Base-by-base conservation (phyloP, 2,888 invertebrate genomes). In the Alitta virens region DNA sequence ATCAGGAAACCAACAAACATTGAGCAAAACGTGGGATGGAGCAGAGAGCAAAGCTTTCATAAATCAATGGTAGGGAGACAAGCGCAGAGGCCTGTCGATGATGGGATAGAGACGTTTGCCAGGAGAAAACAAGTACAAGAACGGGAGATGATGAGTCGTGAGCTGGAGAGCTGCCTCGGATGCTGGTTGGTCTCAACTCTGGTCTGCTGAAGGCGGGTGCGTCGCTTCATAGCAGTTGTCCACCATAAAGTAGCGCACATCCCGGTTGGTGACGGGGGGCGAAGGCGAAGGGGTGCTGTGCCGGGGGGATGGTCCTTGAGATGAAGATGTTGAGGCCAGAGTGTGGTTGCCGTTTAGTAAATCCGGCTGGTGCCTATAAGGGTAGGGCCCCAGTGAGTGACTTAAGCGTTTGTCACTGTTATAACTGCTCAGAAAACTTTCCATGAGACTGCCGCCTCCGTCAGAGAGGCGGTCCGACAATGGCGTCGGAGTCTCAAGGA, bases 211-310 rank as follows among this genome's bases (percentile, higher is more conserved):
- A 18, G 46, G 46, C 5, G 46, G n/a, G 12, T 33, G 33, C 7
- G 33, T 12, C 33, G 33, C 33, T n/a, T 54, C 57, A 18, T 64
- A 64, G 24, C 54, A 62, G 40, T 53, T 62, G 50, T 64, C 64
- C 38, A 62, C 62, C 64, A 64, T 64, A 43, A 64, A 64, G 51
- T 62, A 64, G 49, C 62, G 62, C 50, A 64, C 64, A 16, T 64
- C 58, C 3, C 42, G 27, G 23, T 64, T 62, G 12, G 62, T 56
- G 27, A 64, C 64, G 24, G 60, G 55, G 33, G 49, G 60, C 24
- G 42, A 43, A 12, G 46, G 53, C 25, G 50, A 54, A 5, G 51
- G 40, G 43, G 25, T 63, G 26, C 40, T 54, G 51, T 51, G 56
- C 5, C 33, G 49, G 42, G 50, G 55, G 16, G 52, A 52, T 23